Percentiles rank a stretch among this genome's conserved stretches.
Evolutionary conservation across 2,113 vertebrate species (phyloP).

Genomic region (Mustela lutreola): DNA sequence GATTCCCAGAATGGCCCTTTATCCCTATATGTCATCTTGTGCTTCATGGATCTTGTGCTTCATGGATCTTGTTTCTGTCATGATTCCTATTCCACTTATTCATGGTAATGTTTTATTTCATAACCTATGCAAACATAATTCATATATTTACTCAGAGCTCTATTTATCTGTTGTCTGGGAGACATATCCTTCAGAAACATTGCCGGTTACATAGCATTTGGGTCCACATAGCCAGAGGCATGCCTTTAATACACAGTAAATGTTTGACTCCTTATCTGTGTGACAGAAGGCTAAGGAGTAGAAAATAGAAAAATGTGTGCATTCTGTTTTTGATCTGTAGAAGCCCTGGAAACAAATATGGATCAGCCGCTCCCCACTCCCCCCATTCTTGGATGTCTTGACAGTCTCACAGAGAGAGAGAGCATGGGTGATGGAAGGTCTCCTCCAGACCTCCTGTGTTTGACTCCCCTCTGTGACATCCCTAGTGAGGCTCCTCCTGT

Average conservation of each 20-base stretch:
- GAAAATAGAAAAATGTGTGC: neutral
- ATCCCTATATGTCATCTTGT: rapidly evolving
- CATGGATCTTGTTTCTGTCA: neutral
- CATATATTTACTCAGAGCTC: neutral
- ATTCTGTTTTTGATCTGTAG: neutral
- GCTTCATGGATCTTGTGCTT: neutral
- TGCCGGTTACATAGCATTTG: neutral
- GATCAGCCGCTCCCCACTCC: rapidly evolving
- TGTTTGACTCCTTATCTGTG: neutral
- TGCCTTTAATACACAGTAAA: neutral
- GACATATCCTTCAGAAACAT: neutral
- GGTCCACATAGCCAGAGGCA: neutral
- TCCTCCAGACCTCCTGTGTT: neutral
- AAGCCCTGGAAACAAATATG: neutral
- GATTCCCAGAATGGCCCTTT: neutral
- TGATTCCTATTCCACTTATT: neutral
- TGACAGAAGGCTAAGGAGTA: neutral
- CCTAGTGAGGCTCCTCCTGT: neutral
- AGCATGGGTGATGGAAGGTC: no score
- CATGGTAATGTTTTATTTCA: neutral
- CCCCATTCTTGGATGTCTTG: neutral
- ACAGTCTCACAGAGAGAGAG: neutral
- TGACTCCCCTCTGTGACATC: neutral
- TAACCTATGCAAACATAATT: neutral
- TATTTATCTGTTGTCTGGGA: neutral